Base-by-base conservation (phyloP, 2,797 vertebrate species). In the Bovichtus variegatus region DNA sequence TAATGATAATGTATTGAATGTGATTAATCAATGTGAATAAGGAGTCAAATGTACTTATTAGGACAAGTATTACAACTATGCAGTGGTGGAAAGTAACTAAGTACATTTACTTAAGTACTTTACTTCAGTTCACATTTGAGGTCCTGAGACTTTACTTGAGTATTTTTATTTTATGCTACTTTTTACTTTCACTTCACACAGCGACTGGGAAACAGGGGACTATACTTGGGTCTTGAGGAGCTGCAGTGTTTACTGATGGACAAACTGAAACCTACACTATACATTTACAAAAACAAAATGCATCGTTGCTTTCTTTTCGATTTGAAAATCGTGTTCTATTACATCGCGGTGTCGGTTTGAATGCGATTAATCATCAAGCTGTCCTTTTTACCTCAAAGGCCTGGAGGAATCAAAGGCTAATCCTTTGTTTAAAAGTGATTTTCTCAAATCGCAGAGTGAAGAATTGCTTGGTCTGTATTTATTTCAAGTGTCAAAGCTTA, bases 401-500 rank as follows among this genome's bases (percentile, higher is more conserved):
- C 6, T 6, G 2, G n/a, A 47, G 63, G 25, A 23, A 74, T 50
- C 47, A 68, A 74, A 53, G 15, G 38, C 25, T 44, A 61, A 62
- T 66, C 0, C 67, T 55, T 49, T 55, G 29, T 66, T 47, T n/a
- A 43, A 55, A 67, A 50, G 44, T 34, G 21, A 8, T 40, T 53
- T 49, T 58, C 1, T 61, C 51, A 54, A n/a, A 51, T 55, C 1
- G 2, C 4, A 27, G 0, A 74, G 18, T 31, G 18, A 64, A 80
- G 1, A 55, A 21, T 60, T 34, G 5, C 7, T 49, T 34, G 7
- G n/a, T 71, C 19, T 65, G n/a, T 77, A 50, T 81, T 80, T 60
- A 66, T 54, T 69, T 65, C 18, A 25, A 29, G 36, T 36, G 50
- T 80, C 51, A 85, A 83, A 81, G 64, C 76, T 67, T 23, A 68